These are phyloP conservation scores for Pyxicephalus adspersus DNA, from an alignment of 2,113 vertebrate species.

Conservation along the genomic window DNA sequence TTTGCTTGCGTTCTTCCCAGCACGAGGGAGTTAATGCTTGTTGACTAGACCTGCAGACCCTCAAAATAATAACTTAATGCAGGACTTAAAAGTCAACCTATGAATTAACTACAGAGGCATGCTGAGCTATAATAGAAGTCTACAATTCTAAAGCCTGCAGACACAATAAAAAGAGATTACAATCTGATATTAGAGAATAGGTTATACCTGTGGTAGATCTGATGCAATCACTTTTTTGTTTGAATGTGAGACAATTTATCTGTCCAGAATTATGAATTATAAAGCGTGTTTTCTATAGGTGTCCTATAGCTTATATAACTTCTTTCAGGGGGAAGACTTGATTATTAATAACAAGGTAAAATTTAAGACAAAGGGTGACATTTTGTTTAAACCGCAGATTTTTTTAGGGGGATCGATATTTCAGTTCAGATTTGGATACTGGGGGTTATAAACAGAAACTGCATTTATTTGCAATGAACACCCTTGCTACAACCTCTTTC, in stretches of 20 bases:
- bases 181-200: slow-evolving; percentile 23
- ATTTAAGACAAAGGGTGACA: no score
- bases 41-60: slow-evolving; percentile 8
- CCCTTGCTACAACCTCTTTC: no score
- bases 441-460: no score
- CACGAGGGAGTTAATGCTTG: slow-evolving; percentile 5
- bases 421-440: no score
- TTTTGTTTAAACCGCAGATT: no score
- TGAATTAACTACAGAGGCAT: slow-evolving; percentile 22
- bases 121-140: slow-evolving; percentile 22
- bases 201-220: slow-evolving; percentile 5
- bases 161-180: slow-evolving; percentile 35
- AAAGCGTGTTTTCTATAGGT: not conserved
- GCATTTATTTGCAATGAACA: no score
- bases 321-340: no score
- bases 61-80: slow-evolving; percentile 31
- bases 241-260: not conserved
- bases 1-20: not conserved
- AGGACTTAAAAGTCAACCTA: slow-evolving; percentile 29
- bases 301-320: no score
- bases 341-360: no score
- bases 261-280: not conserved
- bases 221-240: not conserved
- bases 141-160: slow-evolving; percentile 15
- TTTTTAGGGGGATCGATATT: no score